These are phyloP conservation scores for Abrostola tripartita DNA, from an alignment of 2,888 invertebrate species.

Conservation along the genomic window DNA sequence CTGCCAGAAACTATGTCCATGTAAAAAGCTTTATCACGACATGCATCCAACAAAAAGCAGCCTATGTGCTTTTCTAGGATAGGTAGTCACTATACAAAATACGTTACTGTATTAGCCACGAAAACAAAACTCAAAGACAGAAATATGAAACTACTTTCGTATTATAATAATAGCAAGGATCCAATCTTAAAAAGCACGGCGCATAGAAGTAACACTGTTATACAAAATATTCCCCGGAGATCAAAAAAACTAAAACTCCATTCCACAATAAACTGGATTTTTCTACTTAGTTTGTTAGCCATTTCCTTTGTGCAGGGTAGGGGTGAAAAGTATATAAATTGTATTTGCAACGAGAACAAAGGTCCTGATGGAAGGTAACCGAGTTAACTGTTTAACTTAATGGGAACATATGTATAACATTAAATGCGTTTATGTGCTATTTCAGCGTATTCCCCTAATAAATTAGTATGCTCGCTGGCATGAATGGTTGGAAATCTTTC, in stretches of 20 bases:
- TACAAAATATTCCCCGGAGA: neutral
- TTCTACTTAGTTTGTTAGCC: neutral
- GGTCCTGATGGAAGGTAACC: conserved; percentile 17
- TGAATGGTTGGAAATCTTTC: too few species aligned
- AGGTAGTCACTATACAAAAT: too few species aligned
- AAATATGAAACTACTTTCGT: neutral
- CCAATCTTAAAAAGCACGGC: neutral
- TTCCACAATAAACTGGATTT: conserved; percentile 30
- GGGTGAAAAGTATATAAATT: conserved; percentile 18
- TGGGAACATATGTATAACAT: neutral
- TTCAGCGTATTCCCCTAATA: too few species aligned
- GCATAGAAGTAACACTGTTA: neutral
- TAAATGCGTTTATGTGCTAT: conserved; percentile 4
- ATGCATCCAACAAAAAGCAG: too few species aligned
- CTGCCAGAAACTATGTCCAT: too few species aligned
- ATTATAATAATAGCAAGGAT: neutral
- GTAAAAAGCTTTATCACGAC: too few species aligned
- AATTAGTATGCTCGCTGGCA: too few species aligned
- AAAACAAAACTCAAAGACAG: neutral
- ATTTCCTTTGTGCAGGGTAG: conserved; percentile 15
- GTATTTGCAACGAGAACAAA: conserved; percentile 21
- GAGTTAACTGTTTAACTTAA: conserved; percentile 12
- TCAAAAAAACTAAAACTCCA: neutral
- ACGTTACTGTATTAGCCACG: too few species aligned
- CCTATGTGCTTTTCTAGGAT: too few species aligned